Conservation (phyloP, 2,797 vertebrate genomes). For the Sebastes matsubarae region DNA sequence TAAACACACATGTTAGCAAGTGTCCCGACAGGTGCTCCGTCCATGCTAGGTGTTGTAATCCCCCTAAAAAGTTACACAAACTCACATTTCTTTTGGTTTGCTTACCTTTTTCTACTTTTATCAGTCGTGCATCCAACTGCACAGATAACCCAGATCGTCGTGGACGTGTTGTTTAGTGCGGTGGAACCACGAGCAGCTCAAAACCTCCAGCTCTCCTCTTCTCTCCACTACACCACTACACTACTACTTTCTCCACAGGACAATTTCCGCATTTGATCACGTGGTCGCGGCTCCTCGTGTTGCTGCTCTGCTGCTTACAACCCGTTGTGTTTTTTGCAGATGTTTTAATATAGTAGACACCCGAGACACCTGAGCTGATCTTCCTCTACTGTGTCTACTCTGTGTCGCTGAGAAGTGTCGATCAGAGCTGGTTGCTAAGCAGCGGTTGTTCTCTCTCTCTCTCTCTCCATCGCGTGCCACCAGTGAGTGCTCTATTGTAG, state of each 20-base stretch:
- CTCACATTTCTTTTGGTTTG: not conserved
- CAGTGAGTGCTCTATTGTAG: not conserved
- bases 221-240: slow-evolving; percentile 1
- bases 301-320: not conserved
- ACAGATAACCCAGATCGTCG: not conserved
- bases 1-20: not conserved
- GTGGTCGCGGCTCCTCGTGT: slow-evolving; percentile 17
- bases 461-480: not conserved
- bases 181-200: slow-evolving; percentile 5
- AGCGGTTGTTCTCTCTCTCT: not conserved
- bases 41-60: not conserved
- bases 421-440: not conserved
- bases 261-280: slow-evolving; percentile 71
- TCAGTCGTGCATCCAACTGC: not conserved
- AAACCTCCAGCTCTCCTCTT: slow-evolving; percentile 11
- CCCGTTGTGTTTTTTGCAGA: not conserved
- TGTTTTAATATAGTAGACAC: not conserved
- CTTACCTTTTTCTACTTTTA: slow-evolving; percentile 19
- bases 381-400: not conserved
- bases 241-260: not conserved
- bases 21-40: not conserved
- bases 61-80: slow-evolving; percentile 33
- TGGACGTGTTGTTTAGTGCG: not conserved
- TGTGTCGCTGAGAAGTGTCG: not conserved
- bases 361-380: not conserved